phyloP scores from a whole-genome alignment of 2,797 vertebrate species.

The Gymnodraco acuticeps region DNA sequence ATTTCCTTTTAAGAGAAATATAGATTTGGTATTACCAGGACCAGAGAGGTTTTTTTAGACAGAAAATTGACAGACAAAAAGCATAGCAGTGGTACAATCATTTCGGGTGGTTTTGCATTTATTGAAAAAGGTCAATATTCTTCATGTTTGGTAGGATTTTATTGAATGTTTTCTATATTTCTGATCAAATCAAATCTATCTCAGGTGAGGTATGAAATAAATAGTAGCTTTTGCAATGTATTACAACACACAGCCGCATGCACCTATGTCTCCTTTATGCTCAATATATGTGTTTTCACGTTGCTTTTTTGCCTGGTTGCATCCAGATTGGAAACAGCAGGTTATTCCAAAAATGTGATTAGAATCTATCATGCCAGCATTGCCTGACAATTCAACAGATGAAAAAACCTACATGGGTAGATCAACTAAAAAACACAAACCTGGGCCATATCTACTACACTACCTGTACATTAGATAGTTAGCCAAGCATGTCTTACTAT shows the following conservation, averaged over 20 bases:
- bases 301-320: neutral
- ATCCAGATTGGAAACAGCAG: neutral
- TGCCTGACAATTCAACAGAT: conserved; percentile 6
- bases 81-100: neutral
- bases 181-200: neutral
- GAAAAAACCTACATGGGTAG: neutral
- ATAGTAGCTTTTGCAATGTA: neutral
- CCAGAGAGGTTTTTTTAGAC: neutral
- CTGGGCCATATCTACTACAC: neutral
- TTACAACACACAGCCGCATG: neutral
- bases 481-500: neutral
- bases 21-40: neutral
- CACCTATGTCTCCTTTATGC: neutral
- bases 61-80: neutral
- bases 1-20: conserved; percentile 9
- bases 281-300: conserved; percentile 1
- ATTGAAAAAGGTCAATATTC: no score
- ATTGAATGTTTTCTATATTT: no score
- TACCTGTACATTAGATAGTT: neutral
- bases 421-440: neutral
- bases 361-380: neutral
- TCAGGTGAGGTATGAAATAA: neutral
- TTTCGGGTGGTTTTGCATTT: no score
- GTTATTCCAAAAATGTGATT: neutral
- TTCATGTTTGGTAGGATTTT: no score